Conservation (phyloP, 2,797 vertebrate genomes). For the Oreonectes daqikongensis region DNA sequence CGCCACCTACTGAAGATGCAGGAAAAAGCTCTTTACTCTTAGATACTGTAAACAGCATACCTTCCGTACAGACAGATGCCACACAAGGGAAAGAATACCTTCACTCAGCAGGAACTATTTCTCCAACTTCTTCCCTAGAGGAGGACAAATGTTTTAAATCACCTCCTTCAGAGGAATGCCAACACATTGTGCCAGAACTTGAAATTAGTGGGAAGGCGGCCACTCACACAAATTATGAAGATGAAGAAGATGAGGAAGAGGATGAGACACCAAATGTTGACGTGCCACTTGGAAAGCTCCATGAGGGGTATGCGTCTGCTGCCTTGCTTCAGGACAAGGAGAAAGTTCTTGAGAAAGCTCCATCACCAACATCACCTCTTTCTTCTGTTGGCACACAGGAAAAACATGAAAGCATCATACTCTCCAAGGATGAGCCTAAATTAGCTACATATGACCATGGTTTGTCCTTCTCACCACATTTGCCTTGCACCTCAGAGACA, state of each 20-base stretch:
- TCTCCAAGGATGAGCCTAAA: conserved; percentile 58
- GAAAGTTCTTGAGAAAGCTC: conserved; percentile 63
- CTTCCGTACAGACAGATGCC: conserved; percentile 86
- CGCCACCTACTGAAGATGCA: conserved; percentile 90
- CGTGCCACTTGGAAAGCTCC: conserved; percentile 81
- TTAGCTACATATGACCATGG: conserved; percentile 61
- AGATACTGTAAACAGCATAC: conserved; percentile 88
- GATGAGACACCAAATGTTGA: conserved; percentile 83
- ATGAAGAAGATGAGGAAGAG: conserved; percentile 86
- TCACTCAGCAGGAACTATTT: conserved; percentile 96
- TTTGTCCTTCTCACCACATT: conserved; percentile 64
- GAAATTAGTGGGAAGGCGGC: conserved; percentile 71
- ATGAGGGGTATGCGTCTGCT: conserved; percentile 77
- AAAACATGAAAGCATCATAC: conserved; percentile 59
- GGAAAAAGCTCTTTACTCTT: conserved; percentile 88
- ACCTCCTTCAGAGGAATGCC: conserved; percentile 92
- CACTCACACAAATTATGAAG: conserved; percentile 73
- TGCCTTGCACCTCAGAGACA: conserved; percentile 66
- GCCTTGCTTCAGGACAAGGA: conserved; percentile 73
- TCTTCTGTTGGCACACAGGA: conserved; percentile 57
- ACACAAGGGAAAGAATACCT: conserved; percentile 93
- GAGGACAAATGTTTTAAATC: conserved; percentile 99
- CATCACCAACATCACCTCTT: conserved; percentile 47
- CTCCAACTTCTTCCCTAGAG: conserved; percentile 96
- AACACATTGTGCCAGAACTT: conserved; percentile 77